Percentiles rank a stretch among this genome's conserved stretches.
These are phyloP conservation scores for Ectobius pallidus DNA, from an alignment of 2,888 invertebrate species.

Conservation along the genomic window DNA sequence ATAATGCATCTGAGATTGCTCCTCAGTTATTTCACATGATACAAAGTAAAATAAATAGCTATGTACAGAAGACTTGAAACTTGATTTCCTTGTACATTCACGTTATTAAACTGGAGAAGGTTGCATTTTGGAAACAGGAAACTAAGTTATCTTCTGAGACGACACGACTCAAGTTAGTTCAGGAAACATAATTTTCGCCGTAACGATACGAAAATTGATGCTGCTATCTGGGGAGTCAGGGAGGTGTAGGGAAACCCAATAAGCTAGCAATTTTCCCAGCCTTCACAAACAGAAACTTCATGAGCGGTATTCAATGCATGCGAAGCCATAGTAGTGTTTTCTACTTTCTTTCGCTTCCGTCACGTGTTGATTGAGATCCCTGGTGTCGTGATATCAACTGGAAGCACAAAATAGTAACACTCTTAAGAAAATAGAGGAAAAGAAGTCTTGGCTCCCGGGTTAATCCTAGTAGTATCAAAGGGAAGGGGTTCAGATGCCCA, in stretches of 20 bases:
- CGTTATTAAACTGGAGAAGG: not conserved
- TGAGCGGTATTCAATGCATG: not conserved
- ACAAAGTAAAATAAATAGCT: no score
- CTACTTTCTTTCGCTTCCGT: not conserved
- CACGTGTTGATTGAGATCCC: not conserved
- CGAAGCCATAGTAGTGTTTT: not conserved
- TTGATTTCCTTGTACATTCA: not conserved
- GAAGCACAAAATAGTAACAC: no score
- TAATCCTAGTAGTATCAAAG: no score
- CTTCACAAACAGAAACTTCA: not conserved
- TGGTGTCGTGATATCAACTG: not conserved
- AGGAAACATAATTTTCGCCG: constrained; percentile 25
- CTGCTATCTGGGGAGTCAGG: not conserved
- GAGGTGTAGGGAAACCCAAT: not conserved
- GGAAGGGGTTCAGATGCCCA: no score
- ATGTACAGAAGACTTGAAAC: not conserved
- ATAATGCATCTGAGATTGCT: no score
- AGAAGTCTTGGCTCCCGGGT: no score
- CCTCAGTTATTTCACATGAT: no score
- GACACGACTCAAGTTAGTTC: constrained; percentile 6
- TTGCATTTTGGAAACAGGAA: not conserved
- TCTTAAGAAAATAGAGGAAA: no score
- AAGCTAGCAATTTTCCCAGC: not conserved
- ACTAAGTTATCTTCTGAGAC: constrained; percentile 7
- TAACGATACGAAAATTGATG: constrained; percentile 21